These are phyloP conservation scores for Magallana ariakensis DNA, from an alignment of 1,140 invertebrate species.

Conservation along the genomic window DNA sequence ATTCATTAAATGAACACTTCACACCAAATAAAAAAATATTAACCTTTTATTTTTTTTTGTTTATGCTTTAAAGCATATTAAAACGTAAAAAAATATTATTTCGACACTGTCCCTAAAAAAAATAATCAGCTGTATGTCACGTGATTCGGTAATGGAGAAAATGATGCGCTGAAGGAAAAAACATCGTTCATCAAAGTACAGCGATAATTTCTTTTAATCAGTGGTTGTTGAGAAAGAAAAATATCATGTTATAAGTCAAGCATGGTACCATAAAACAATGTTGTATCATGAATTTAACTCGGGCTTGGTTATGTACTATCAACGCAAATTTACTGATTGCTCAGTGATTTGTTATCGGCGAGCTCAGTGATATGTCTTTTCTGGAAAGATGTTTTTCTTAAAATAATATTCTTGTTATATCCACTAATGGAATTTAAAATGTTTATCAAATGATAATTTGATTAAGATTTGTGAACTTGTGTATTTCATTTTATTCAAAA, in stretches of 20 bases:
- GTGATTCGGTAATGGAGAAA: slow-evolving; percentile 19
- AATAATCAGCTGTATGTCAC: slow-evolving; percentile 4
- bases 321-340: not conserved
- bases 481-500: no score
- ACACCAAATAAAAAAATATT: no score
- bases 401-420: no score
- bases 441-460: no score
- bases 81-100: not conserved
- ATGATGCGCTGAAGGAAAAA: slow-evolving; percentile 3
- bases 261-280: not conserved
- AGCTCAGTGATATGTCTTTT: no score
- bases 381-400: no score
- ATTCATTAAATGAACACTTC: no score
- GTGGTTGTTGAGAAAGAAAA: not conserved
- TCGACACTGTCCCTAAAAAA: not conserved
- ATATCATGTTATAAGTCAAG: not conserved
- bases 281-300: not conserved
- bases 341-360: no score
- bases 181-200: not conserved
- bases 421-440: no score
- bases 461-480: no score
- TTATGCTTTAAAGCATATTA: no score
- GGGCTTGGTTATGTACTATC: not conserved
- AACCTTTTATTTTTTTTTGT: no score
- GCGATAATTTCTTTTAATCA: not conserved